A percentile compares a stretch with the other conserved stretches of the same genome.
phyloP scores from a whole-genome alignment of 2,113 vertebrate species.

The Furnarius figulus region DNA sequence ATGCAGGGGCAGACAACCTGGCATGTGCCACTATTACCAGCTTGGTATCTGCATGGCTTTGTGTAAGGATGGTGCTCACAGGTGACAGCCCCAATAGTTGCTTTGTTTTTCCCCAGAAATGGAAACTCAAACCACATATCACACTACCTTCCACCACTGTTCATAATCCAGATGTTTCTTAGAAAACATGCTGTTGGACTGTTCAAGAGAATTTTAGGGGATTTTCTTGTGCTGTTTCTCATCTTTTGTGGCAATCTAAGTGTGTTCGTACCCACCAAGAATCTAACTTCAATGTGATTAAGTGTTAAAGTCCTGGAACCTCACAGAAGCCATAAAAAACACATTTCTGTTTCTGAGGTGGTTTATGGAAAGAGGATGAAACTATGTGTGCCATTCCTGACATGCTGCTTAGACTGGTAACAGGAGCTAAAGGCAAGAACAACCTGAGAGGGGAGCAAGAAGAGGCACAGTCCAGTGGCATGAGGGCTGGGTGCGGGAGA shows the following conservation, averaged over 20 bases:
- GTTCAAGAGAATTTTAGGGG: neutral
- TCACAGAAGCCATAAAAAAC: neutral
- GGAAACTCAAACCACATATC: neutral
- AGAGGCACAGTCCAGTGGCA: neutral
- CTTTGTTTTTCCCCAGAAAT: neutral
- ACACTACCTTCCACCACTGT: neutral
- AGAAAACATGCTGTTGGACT: neutral
- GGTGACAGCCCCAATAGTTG: neutral
- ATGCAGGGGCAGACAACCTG: neutral
- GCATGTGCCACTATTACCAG: neutral
- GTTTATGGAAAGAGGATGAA: neutral
- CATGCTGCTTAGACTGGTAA: neutral
- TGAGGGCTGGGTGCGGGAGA: accelerated
- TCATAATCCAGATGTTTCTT: neutral
- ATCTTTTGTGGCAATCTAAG: neutral
- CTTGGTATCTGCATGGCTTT: neutral
- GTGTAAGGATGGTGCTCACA: neutral
- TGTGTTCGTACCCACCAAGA: neutral
- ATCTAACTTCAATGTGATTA: neutral
- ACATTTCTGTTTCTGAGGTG: neutral
- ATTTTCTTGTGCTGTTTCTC: neutral
- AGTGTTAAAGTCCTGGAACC: neutral
- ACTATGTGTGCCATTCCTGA: accelerated
- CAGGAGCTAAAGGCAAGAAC: neutral
- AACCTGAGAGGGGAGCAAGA: accelerated